Percentiles rank a stretch among this genome's conserved stretches.
Evolutionary conservation across 2,113 vertebrate species (phyloP).

Genomic region (Oreochromis tanganicae): DNA sequence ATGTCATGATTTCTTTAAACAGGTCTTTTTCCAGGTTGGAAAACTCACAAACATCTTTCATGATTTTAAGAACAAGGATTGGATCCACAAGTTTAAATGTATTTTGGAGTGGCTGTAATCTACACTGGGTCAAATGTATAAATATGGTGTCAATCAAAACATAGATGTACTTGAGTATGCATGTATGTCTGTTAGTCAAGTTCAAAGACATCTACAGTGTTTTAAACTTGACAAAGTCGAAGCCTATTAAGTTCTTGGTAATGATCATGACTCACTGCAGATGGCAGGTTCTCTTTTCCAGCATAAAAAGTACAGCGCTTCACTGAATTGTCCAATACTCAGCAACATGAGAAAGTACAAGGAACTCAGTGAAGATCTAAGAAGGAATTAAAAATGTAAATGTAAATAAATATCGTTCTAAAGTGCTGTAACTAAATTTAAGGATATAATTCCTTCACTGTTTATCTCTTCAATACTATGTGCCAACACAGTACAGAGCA

Average conservation of each 20-base stretch:
- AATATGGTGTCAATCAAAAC: neutral
- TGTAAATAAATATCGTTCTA: neutral
- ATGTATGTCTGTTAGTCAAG: neutral
- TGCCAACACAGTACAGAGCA: neutral
- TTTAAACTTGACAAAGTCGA: rapidly evolving
- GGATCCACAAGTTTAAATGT: neutral
- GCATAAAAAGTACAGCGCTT: neutral
- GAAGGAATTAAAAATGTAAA: neutral
- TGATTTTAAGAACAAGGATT: neutral
- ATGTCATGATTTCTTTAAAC: neutral
- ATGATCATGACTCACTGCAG: neutral
- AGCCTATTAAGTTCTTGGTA: neutral
- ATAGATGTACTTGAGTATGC: neutral
- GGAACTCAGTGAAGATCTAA: neutral
- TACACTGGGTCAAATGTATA: neutral
- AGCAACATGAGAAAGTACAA: neutral
- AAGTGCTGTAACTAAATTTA: neutral
- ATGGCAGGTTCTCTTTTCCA: neutral
- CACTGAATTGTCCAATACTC: neutral
- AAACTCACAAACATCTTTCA: neutral
- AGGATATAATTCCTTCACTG: neutral
- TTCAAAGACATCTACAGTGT: neutral
- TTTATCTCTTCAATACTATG: neutral
- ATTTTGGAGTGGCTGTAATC: neutral
- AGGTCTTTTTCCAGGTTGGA: neutral